Percentiles rank a stretch among this genome's conserved stretches.
These are phyloP conservation scores for Xenus cinereus DNA, from an alignment of 2,113 vertebrate genomes.

Conservation along the genomic window DNA sequence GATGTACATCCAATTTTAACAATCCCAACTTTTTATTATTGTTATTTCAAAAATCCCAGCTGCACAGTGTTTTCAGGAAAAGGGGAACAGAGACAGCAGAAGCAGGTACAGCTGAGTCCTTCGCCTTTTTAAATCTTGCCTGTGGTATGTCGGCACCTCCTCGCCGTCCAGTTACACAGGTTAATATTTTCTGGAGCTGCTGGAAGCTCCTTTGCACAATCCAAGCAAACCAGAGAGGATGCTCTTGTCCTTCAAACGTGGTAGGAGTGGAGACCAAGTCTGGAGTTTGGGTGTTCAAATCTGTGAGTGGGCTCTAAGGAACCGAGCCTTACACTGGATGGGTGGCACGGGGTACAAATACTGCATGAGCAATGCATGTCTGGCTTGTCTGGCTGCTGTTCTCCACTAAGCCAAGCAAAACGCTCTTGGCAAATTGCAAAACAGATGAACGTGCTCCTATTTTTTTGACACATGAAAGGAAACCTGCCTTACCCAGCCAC, in stretches of 20 bases:
- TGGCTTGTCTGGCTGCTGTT: slow-evolving; percentile 14
- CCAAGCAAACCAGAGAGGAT: background rate
- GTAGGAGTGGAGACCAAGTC: background rate
- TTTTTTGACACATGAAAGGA: background rate
- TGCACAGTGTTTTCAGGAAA: background rate
- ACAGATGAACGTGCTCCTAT: background rate
- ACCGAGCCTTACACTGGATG: background rate
- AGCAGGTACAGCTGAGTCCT: background rate
- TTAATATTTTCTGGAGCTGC: background rate
- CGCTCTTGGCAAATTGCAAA: background rate
- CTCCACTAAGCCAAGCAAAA: slow-evolving; percentile 26
- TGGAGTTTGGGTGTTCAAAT: slow-evolving; percentile 7
- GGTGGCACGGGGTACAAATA: background rate
- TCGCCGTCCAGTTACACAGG: background rate
- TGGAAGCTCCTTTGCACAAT: background rate
- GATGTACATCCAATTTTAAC: slow-evolving; percentile 6
- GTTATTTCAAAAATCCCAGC: slow-evolving; percentile 26
- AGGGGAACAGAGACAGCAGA: background rate
- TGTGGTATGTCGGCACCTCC: background rate
- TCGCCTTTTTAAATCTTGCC: background rate
- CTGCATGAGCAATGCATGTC: background rate
- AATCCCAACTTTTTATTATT: slow-evolving; percentile 5
- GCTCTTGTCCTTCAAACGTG: background rate
- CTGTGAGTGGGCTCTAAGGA: background rate
- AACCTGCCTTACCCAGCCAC: slow-evolving; percentile 2